Evolutionary conservation across 2,113 vertebrate genomes (phyloP).

Genomic region (Chamaea fasciata): DNA sequence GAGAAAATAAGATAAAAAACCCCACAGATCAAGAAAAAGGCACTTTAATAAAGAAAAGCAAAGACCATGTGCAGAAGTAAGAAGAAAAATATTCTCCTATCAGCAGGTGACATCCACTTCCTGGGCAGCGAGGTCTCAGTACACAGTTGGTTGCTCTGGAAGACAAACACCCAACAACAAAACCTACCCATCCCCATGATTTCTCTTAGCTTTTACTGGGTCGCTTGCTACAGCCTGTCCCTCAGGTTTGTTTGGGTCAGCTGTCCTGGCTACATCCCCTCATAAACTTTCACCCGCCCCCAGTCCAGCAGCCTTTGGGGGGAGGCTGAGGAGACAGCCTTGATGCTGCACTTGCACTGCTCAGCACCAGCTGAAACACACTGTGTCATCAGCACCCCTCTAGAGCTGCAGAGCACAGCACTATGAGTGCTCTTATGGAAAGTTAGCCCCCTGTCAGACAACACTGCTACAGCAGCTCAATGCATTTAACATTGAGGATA

Average conservation of each 20-base stretch:
- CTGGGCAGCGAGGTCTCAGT: neutral
- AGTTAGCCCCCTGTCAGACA: neutral
- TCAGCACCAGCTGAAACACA: neutral
- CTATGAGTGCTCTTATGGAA: neutral
- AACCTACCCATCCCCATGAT: rapidly evolving
- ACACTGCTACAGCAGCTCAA: neutral
- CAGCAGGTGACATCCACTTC: neutral
- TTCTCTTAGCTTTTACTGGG: neutral
- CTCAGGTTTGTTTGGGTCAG: neutral
- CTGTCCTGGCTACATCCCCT: neutral
- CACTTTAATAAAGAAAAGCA: neutral
- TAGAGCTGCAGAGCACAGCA: neutral
- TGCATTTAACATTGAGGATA: neutral
- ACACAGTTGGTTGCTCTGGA: neutral
- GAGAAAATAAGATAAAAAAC: neutral
- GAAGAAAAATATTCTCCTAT: neutral
- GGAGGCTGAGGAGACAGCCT: neutral
- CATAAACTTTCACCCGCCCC: neutral
- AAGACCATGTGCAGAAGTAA: neutral
- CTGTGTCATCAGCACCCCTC: neutral
- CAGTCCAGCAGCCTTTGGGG: neutral
- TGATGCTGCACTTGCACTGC: neutral
- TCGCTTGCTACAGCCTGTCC: neutral
- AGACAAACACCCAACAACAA: neutral
- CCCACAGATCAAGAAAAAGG: neutral